Conservation (phyloP, 2,113 vertebrate genomes). For the Caracal caracal region DNA sequence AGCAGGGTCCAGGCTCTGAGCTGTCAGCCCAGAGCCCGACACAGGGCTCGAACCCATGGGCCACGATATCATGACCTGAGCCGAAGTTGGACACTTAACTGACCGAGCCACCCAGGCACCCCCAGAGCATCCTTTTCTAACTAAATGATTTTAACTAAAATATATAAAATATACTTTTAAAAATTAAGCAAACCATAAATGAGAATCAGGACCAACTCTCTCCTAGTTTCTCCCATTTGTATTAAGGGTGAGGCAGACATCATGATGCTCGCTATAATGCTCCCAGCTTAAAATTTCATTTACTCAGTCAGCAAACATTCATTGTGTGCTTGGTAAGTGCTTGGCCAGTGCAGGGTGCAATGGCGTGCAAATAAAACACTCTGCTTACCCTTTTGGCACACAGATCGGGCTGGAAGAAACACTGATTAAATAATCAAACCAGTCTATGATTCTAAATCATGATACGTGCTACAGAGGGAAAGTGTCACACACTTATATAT, state of each 20-base stretch:
- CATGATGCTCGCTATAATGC: neutral
- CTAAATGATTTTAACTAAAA: neutral
- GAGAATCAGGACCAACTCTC: neutral
- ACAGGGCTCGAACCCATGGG: too few relatives aligned
- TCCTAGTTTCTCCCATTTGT: neutral
- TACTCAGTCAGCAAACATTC: neutral
- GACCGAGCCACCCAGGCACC: too few relatives aligned
- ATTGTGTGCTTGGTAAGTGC: neutral
- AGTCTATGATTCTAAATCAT: neutral
- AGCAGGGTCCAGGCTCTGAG: too few relatives aligned
- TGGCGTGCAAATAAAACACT: accelerated
- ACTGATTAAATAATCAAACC: neutral
- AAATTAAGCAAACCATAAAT: neutral
- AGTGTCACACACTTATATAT: accelerated
- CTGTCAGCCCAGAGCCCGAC: too few relatives aligned
- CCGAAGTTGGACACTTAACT: too few relatives aligned
- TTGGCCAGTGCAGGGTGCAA: neutral
- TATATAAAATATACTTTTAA: neutral
- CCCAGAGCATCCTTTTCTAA: neutral
- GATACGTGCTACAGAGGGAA: neutral
- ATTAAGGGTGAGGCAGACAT: neutral
- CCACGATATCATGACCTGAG: too few relatives aligned
- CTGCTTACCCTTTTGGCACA: neutral
- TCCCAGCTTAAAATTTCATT: neutral
- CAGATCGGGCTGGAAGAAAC: neutral